Evolutionary conservation across 2,888 invertebrate genomes (phyloP).

Genomic region (Nycteola revayana): DNA sequence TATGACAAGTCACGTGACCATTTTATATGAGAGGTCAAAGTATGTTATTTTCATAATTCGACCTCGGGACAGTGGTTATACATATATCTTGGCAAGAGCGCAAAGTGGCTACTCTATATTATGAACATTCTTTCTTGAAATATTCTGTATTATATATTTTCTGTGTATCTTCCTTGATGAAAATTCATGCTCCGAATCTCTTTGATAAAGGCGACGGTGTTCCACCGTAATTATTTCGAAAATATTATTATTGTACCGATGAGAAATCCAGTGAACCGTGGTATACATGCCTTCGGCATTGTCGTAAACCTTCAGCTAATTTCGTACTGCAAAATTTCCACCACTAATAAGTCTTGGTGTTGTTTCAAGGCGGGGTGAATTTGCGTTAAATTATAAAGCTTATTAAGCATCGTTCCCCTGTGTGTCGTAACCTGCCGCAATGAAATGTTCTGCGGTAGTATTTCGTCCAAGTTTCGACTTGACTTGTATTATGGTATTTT

Average conservation of each 20-base stretch:
- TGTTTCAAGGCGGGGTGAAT: conserved; percentile 48
- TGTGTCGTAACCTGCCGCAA: conserved; percentile 65
- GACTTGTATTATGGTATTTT: conserved; percentile 50
- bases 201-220: no score
- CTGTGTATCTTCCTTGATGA: no score
- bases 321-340: conserved; percentile 42
- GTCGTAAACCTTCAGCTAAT: conserved; percentile 46
- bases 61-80: no score
- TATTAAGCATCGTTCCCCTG: conserved; percentile 74
- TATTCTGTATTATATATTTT: no score
- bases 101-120: no score
- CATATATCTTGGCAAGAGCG: no score
- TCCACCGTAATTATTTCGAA: no score
- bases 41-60: no score
- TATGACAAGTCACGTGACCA: no score
- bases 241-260: neutral
- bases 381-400: conserved; percentile 75
- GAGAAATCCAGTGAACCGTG: conserved; percentile 15
- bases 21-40: no score
- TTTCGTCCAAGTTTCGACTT: conserved; percentile 43
- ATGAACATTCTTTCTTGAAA: no score
- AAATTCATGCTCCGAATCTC: no score
- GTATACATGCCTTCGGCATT: conserved; percentile 16
- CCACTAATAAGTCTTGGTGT: conserved; percentile 60
- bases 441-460: conserved; percentile 51